Percentiles rank a stretch among this genome's conserved stretches.
phyloP scores from a whole-genome alignment of 2,797 vertebrate species.

The Delichon dasypus region DNA sequence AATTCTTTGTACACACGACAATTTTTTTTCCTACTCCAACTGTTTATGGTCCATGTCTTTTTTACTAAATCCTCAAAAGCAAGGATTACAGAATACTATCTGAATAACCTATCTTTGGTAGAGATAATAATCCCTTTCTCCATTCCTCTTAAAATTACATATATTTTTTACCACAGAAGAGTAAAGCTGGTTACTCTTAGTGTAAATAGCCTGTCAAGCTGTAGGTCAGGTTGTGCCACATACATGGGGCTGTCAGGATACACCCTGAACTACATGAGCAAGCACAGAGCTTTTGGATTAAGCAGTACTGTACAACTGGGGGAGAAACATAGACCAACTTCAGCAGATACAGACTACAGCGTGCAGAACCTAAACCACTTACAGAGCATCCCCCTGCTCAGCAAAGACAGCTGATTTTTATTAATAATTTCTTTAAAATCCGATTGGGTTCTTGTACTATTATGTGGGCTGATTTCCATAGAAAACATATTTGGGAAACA shows the following conservation, averaged over 20 bases:
- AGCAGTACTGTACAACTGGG: not conserved
- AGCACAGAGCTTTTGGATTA: not conserved
- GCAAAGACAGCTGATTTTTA: not conserved
- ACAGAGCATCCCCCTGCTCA: not conserved
- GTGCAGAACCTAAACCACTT: not conserved
- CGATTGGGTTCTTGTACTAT: not conserved
- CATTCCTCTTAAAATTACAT: not conserved
- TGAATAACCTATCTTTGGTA: not conserved
- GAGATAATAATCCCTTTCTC: not conserved
- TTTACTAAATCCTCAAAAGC: not conserved
- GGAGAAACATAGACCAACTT: not conserved
- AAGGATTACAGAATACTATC: not conserved
- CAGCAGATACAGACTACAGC: not conserved
- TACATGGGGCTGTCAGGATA: not conserved
- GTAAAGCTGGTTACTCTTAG: not conserved
- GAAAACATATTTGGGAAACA: not conserved
- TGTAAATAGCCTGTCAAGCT: not conserved
- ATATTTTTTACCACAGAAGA: not conserved
- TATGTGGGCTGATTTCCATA: not conserved
- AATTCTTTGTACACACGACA: not conserved
- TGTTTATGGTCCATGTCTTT: not conserved
- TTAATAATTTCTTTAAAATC: not conserved
- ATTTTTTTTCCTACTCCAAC: not conserved
- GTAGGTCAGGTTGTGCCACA: not conserved
- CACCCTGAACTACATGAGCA: not conserved